Conservation (phyloP, 2,888 invertebrate species). For the Octodonta nipae region DNA sequence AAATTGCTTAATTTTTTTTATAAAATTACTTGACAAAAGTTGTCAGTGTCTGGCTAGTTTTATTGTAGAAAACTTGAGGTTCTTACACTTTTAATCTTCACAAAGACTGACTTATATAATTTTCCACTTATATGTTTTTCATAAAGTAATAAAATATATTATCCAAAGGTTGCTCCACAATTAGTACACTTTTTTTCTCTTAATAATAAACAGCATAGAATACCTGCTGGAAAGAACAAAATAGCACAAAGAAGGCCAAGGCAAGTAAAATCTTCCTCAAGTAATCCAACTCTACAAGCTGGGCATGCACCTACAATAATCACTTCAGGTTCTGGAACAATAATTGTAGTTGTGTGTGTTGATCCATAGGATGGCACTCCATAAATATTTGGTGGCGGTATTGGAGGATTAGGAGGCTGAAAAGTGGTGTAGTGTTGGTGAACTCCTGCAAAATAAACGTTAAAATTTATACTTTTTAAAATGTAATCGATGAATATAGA, state of each 20-base stretch:
- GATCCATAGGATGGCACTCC: slow-evolving; percentile 17
- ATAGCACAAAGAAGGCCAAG: slow-evolving; percentile 74
- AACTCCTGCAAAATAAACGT: slow-evolving; percentile 9
- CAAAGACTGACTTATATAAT: too few relatives aligned
- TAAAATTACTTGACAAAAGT: too few relatives aligned
- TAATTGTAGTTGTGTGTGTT: slow-evolving; percentile 33
- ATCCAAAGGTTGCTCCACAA: slow-evolving; percentile 65
- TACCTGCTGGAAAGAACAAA: slow-evolving; percentile 73
- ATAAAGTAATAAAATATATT: too few relatives aligned
- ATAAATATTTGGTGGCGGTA: slow-evolving; percentile 7
- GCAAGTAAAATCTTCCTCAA: slow-evolving; percentile 79
- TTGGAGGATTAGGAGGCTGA: slow-evolving; percentile 8
- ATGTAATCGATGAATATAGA: not conserved
- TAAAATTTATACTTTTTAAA: not conserved
- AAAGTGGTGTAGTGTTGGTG: slow-evolving; percentile 11
- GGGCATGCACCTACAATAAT: slow-evolving; percentile 79
- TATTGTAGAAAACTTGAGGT: too few relatives aligned
- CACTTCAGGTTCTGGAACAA: slow-evolving; percentile 60
- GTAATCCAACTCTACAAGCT: slow-evolving; percentile 72
- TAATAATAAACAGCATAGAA: slow-evolving; percentile 73
- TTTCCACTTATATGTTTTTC: too few relatives aligned
- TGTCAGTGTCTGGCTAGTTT: too few relatives aligned
- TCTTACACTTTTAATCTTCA: too few relatives aligned
- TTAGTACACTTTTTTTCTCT: slow-evolving; percentile 75
- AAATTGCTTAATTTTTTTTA: too few relatives aligned